These are phyloP conservation scores for Coptodon rendalli DNA, from an alignment of 2,113 vertebrate genomes.

Conservation along the genomic window DNA sequence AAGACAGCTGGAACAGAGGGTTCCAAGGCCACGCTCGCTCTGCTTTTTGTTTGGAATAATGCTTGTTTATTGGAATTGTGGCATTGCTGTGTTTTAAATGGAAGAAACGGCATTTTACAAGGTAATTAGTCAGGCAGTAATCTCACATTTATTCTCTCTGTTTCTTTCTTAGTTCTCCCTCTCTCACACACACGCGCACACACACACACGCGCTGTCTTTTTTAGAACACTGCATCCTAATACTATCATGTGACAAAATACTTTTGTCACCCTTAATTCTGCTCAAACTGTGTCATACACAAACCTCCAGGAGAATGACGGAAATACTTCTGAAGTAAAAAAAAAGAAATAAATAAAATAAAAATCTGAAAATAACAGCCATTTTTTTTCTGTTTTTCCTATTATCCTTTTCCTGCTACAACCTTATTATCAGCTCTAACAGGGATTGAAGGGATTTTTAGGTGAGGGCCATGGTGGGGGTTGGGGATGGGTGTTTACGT, in stretches of 20 bases:
- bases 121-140: constrained; percentile 62
- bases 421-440: constrained; percentile 32
- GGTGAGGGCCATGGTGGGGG: constrained; percentile 20
- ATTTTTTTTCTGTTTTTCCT: background rate
- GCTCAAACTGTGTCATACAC: background rate
- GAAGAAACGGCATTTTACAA: constrained; percentile 57
- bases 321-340: background rate
- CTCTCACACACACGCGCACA: background rate
- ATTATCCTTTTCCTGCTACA: background rate
- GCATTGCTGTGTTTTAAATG: constrained; percentile 59
- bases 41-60: constrained; percentile 51
- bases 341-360: accelerated
- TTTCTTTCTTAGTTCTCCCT: background rate
- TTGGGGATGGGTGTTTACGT: constrained; percentile 75
- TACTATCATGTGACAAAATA: constrained; percentile 41
- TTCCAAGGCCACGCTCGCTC: constrained; percentile 24
- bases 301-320: background rate
- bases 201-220: accelerated
- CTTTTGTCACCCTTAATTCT: constrained; percentile 30
- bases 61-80: constrained; percentile 58
- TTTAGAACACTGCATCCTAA: constrained; percentile 5
- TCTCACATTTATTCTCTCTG: constrained; percentile 1
- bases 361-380: background rate
- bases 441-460: constrained; percentile 42
- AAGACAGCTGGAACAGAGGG: constrained; percentile 43